These are phyloP conservation scores for Lithophane leautieri DNA, from an alignment of 2,888 invertebrate genomes.

Conservation along the genomic window DNA sequence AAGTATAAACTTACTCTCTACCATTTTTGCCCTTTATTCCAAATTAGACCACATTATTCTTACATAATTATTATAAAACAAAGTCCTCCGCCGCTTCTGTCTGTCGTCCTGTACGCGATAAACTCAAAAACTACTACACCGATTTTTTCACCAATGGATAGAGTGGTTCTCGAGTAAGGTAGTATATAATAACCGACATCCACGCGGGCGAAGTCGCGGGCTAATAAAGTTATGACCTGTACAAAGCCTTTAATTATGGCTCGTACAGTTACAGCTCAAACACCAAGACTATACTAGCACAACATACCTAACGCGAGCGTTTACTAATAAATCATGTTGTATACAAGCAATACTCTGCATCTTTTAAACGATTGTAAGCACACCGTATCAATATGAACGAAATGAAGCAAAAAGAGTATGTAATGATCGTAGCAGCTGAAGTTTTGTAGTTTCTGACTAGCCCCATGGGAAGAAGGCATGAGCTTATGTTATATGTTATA, in stretches of 20 bases:
- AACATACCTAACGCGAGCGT: not conserved
- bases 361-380: not conserved
- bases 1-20: not conserved
- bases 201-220: no score
- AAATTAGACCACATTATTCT: not conserved
- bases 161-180: no score
- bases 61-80: no score
- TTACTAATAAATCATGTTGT: not conserved
- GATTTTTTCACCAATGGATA: no score
- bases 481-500: not conserved
- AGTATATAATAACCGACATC: no score
- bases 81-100: no score
- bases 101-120: no score
- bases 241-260: not conserved
- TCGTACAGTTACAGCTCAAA: not conserved
- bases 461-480: not conserved
- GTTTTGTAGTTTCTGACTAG: not conserved
- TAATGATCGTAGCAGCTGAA: not conserved
- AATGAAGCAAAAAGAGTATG: no score
- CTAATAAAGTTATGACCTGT: not conserved
- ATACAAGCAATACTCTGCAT: constrained; percentile 22
- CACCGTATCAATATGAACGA: not conserved
- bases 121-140: no score
- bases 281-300: not conserved
- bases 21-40: not conserved